Percentiles rank a stretch among this genome's conserved stretches.
Conservation (phyloP, 2,113 vertebrate species). For the Ardeotis arabs region DNA sequence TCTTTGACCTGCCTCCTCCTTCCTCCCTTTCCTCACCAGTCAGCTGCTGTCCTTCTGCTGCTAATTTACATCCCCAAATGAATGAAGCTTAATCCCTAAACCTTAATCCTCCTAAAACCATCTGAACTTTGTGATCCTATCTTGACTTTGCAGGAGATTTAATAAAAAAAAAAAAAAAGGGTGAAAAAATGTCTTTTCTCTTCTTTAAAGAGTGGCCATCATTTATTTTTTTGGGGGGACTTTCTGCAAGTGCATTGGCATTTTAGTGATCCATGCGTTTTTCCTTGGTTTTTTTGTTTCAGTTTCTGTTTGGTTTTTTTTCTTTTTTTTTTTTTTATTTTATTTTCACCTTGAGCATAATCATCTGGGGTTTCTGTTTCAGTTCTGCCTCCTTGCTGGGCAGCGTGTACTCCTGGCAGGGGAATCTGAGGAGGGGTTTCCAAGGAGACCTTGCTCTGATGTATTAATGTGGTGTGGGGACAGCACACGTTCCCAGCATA, state of each 20-base stretch:
- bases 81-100: slow-evolving; percentile 51
- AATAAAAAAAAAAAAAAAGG: background rate
- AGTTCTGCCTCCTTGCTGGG: background rate
- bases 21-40: slow-evolving; percentile 9
- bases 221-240: background rate
- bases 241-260: background rate
- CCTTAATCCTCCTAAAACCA: slow-evolving; percentile 57
- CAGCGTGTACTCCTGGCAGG: background rate
- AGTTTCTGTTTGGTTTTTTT: background rate
- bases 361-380: background rate
- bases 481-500: background rate
- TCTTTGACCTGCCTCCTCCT: slow-evolving; percentile 47
- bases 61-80: slow-evolving; percentile 63
- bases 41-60: background rate
- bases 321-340: background rate
- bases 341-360: background rate
- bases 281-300: background rate
- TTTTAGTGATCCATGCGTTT: background rate
- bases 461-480: background rate
- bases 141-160: slow-evolving; percentile 41
- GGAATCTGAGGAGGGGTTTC: background rate
- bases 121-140: slow-evolving; percentile 60
- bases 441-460: background rate
- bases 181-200: background rate
- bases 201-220: background rate